Evolutionary conservation across 2,113 vertebrate species (phyloP).

Genomic region (Sylvietta virens): DNA sequence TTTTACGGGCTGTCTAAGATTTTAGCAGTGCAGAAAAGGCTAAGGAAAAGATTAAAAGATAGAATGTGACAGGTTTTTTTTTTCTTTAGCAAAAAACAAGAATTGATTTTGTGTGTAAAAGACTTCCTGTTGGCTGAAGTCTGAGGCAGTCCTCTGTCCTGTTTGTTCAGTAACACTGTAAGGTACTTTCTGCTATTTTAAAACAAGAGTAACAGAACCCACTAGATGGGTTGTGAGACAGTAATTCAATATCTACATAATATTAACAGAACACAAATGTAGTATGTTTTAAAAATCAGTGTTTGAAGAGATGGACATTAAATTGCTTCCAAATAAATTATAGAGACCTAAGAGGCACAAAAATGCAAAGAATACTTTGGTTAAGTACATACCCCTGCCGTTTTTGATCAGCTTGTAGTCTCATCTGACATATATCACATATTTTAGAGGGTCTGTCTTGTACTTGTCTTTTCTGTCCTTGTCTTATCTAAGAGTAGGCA

Average conservation of each 20-base stretch:
- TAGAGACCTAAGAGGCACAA: background rate
- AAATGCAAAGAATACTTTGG: background rate
- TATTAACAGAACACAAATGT: background rate
- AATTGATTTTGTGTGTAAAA: background rate
- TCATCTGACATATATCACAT: rapidly evolving
- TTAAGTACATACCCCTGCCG: background rate
- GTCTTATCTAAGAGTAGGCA: background rate
- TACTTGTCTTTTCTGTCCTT: background rate
- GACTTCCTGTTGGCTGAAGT: background rate
- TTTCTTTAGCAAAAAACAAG: background rate
- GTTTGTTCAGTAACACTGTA: background rate
- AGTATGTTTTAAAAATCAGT: background rate
- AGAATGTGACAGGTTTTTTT: background rate
- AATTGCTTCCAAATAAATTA: background rate
- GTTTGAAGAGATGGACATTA: background rate
- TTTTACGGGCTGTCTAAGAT: background rate
- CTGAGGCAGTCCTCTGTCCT: background rate
- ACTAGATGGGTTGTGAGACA: background rate
- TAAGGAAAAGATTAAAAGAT: background rate
- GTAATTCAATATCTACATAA: background rate
- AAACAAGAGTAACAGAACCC: background rate
- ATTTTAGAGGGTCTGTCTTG: background rate
- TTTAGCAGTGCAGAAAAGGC: background rate
- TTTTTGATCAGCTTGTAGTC: background rate
- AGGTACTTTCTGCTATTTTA: background rate